Percentiles rank a stretch among this genome's conserved stretches.
phyloP scores from a whole-genome alignment of 2,888 invertebrate species.

The Rhopalosiphum nymphaeae region DNA sequence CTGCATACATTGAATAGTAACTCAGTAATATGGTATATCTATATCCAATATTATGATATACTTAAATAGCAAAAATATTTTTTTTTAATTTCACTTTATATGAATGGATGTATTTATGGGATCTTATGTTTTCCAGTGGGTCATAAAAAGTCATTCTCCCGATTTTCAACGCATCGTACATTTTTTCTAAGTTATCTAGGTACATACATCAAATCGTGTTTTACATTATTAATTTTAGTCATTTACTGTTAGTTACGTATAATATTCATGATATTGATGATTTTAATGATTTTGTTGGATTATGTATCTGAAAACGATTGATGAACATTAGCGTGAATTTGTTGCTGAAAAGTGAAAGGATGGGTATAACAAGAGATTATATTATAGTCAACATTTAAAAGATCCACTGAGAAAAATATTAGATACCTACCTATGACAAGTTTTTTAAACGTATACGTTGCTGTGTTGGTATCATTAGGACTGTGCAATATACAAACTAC shows the following conservation, averaged over 20 bases:
- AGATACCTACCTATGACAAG: no score
- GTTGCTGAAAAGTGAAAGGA: neutral
- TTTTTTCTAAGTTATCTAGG: no score
- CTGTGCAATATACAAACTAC: no score
- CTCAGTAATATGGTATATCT: no score
- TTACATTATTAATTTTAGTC: neutral
- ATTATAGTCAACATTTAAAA: no score
- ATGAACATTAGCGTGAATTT: neutral
- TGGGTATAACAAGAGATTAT: no score
- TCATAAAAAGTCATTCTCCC: neutral
- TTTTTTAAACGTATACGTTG: no score
- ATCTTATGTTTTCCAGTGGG: neutral
- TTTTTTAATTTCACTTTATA: neutral
- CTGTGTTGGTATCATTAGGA: no score
- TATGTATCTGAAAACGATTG: neutral
- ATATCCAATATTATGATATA: neutral
- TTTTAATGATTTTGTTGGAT: neutral
- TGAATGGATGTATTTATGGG: neutral
- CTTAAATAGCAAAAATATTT: neutral
- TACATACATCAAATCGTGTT: neutral
- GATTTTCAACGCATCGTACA: no score
- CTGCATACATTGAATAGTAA: no score
- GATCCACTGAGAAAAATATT: no score
- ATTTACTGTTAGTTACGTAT: no score
- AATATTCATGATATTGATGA: neutral